Evolutionary conservation across 2,113 vertebrate genomes (phyloP).

Genomic region (Hippocampus zosterae): DNA sequence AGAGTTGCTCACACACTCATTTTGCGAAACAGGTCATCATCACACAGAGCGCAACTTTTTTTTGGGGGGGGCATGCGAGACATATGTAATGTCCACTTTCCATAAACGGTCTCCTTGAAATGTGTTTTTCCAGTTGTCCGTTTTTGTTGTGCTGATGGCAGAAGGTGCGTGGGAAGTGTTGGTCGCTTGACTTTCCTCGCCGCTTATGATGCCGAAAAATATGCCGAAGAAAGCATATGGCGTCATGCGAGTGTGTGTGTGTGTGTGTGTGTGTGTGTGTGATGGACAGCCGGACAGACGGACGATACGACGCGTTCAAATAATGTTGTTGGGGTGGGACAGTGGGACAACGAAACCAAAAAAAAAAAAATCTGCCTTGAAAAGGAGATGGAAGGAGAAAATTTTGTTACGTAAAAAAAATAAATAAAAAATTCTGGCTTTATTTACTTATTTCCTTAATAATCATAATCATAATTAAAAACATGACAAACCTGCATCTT

Average conservation of each 20-base stretch:
- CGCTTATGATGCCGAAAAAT: slow-evolving; percentile 8
- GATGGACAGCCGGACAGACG: no score
- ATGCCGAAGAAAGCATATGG: not conserved
- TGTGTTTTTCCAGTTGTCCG: not conserved
- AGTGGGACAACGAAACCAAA: not conserved
- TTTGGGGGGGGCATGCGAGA: not conserved
- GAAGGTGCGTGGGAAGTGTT: slow-evolving; percentile 43
- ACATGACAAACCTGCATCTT: no score
- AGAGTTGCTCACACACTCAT: no score
- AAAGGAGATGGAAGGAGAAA: not conserved
- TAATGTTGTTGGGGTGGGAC: not conserved
- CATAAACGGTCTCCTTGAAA: not conserved
- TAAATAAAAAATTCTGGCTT: no score
- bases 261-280: no score
- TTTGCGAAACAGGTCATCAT: no score
- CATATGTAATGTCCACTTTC: not conserved
- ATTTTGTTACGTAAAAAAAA: not conserved
- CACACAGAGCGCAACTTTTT: no score
- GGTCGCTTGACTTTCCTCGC: not conserved
- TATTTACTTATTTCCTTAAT: no score
- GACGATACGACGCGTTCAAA: not conserved
- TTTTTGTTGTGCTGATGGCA: slow-evolving; percentile 32
- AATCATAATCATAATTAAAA: no score
- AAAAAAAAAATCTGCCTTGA: not conserved
- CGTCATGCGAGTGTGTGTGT: not conserved